Evolutionary conservation across 2,888 invertebrate species (phyloP), one percentile per base, ranked within the genome.

Genomic region (Melinopterus prodromus): DNA sequence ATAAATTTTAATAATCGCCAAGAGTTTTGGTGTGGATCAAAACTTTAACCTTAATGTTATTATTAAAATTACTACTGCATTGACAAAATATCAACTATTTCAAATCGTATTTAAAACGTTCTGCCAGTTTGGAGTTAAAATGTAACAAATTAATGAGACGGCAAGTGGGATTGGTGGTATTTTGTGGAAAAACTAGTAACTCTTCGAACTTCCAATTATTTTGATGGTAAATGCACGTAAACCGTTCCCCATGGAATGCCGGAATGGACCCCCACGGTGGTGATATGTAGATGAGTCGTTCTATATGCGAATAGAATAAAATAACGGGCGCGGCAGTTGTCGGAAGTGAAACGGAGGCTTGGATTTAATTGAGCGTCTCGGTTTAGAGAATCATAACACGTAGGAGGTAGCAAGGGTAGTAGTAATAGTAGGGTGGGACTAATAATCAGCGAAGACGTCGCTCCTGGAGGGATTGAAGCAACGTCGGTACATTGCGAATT

Each of bases 351-450:
- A 53, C 53, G 53, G 53, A 53, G 53, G 53, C 53, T 69, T 80
- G 81, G 80, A 82, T 82, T 83, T 83, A 85, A 86, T 86, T 86
- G 85, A 86, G 85, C 84, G 84, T 82, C 83, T 83, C 82, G 83
- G 82, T 85, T 86, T 74, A 84, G 79, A 80, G 81, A 86, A 86
- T 85, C 86, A 85, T 84, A 85, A 86, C 86, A 86, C 86, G 86
- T 86, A 86, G 79, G 71, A 26, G 26, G 26, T 26, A 26, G 53
- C 53, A 12, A 12, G 53, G 53, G 53, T 53, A 53, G 53, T 53
- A 53, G 53, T 53, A 53, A 53, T 53, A 53, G 53, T 53, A 53
- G 53, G 53, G 53, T 53, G 53, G 53, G 53, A 53, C 53, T 53
- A 53, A 53, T 53, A 53, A 53, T 53, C 53, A 53, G 53, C 53